Evolutionary conservation across 2,888 invertebrate genomes (phyloP).

Genomic region (Apamea crenata): DNA sequence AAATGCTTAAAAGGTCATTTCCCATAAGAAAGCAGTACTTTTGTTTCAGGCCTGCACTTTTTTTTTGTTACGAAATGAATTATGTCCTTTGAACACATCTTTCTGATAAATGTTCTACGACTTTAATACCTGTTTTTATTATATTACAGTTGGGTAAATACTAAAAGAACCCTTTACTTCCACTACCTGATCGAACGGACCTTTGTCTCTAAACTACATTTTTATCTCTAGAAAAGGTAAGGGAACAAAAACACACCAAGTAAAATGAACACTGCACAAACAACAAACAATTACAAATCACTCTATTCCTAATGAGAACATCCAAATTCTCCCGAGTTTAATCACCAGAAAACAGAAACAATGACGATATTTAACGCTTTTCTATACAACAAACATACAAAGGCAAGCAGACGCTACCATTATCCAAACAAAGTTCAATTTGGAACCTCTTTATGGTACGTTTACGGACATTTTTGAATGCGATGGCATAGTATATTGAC

Average conservation of each 20-base stretch:
- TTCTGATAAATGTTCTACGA: too few species aligned
- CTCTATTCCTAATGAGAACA: background rate
- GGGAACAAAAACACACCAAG: background rate
- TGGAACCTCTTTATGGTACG: background rate
- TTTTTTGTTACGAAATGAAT: too few species aligned
- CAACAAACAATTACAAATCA: background rate
- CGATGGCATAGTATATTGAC: slow-evolving; percentile 40
- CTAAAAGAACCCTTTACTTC: background rate
- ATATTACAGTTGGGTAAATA: background rate
- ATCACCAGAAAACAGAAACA: slow-evolving; percentile 18
- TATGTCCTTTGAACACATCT: too few species aligned
- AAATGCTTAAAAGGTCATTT: too few species aligned
- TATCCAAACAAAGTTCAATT: slow-evolving; percentile 21
- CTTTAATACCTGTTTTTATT: too few species aligned
- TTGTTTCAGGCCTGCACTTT: too few species aligned
- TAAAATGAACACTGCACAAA: background rate
- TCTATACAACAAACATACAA: background rate
- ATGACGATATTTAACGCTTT: background rate
- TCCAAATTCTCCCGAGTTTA: background rate
- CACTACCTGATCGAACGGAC: too few species aligned
- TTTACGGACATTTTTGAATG: slow-evolving; percentile 26
- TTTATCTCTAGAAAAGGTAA: background rate
- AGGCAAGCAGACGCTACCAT: background rate
- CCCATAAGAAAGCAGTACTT: too few species aligned
- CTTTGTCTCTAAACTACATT: background rate